phyloP scores from a whole-genome alignment of 2,888 invertebrate species.

The Ametastegia equiseti region DNA sequence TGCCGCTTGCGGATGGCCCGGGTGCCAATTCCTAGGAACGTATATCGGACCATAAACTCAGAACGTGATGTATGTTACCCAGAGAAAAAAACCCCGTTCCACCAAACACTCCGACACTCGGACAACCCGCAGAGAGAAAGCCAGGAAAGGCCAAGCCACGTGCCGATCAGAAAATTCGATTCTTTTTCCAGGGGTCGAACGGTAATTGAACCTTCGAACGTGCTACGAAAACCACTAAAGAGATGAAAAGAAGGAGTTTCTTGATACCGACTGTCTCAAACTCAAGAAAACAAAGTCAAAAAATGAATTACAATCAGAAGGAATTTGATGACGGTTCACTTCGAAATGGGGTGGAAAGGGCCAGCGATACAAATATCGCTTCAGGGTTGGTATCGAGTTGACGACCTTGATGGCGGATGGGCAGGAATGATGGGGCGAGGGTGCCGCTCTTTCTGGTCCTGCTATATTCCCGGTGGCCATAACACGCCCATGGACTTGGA shows the following conservation, averaged over 20 bases:
- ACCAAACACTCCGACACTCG: not conserved
- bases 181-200: not conserved
- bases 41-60: slow-evolving; percentile 72
- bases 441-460: slow-evolving; percentile 45
- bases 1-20: slow-evolving; percentile 60
- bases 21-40: slow-evolving; percentile 71
- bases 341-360: too few species aligned
- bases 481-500: slow-evolving; percentile 72
- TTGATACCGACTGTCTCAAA: too few species aligned
- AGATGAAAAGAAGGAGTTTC: too few species aligned
- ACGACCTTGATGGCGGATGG: slow-evolving; percentile 62
- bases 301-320: too few species aligned
- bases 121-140: not conserved
- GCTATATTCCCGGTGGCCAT: slow-evolving; percentile 68
- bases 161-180: slow-evolving; percentile 25
- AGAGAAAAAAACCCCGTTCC: not conserved
- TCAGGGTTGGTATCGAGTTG: slow-evolving; percentile 62
- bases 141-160: too few species aligned
- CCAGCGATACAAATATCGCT: too few species aligned
- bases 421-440: slow-evolving; percentile 53
- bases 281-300: too few species aligned
- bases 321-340: too few species aligned
- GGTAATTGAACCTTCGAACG: slow-evolving; percentile 25
- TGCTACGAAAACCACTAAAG: not conserved
- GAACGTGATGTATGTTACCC: slow-evolving; percentile 65